Percentiles rank a stretch among this genome's conserved stretches.
Conservation (phyloP, 1,140 invertebrate genomes). For the Parasteatoda tepidariorum region DNA sequence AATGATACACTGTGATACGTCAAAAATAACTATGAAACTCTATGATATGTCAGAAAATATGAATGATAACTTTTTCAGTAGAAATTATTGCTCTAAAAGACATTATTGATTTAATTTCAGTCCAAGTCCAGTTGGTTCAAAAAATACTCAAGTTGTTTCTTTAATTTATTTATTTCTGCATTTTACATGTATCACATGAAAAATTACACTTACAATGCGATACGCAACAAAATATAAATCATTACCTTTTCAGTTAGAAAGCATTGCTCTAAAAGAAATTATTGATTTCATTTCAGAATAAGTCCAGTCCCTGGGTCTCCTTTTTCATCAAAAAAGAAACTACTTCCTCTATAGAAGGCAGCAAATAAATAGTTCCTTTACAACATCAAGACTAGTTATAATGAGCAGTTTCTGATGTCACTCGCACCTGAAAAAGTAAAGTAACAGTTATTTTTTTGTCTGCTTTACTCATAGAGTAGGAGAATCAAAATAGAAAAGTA, state of each 20-base stretch:
- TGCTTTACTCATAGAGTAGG: not conserved
- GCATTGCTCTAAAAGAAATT: not conserved
- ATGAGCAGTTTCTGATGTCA: conserved; percentile 44
- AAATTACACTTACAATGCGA: too few relatives aligned
- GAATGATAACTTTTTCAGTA: too few relatives aligned
- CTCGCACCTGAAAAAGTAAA: conserved; percentile 36
- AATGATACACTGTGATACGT: too few relatives aligned
- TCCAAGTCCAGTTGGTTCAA: not conserved
- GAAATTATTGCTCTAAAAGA: not conserved
- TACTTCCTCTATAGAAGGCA: not conserved
- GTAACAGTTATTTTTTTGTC: not conserved
- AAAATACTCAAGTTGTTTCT: too few relatives aligned
- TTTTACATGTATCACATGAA: too few relatives aligned
- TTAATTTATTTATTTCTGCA: too few relatives aligned
- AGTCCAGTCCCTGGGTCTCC: not conserved
- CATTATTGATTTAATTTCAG: conserved; percentile 16
- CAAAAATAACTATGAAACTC: too few relatives aligned
- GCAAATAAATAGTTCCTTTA: not conserved
- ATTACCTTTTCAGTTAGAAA: too few relatives aligned
- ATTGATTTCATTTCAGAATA: conserved; percentile 23
- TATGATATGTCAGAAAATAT: too few relatives aligned
- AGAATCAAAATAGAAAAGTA: conserved; percentile 20
- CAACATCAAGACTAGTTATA: conserved; percentile 11
- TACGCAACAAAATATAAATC: too few relatives aligned
- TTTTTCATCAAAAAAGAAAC: not conserved